Conservation (phyloP, 2,888 invertebrate species). For the Diarsia mendica region DNA sequence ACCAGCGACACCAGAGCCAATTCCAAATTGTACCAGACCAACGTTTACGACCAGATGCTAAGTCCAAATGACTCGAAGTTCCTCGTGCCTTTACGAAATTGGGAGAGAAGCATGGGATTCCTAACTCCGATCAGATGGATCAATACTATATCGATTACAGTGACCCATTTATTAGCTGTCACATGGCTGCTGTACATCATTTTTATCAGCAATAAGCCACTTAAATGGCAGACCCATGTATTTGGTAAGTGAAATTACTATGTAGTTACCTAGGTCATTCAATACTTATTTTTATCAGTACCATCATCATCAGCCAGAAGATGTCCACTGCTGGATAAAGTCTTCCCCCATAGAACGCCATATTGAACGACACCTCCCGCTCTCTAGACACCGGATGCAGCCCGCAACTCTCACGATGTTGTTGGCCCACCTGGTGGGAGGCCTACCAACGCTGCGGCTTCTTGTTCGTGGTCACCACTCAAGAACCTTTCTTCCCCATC, state of each 20-base stretch:
- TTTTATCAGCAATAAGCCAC: slow-evolving; percentile 69
- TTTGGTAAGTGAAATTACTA: slow-evolving; percentile 89
- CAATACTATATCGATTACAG: slow-evolving; percentile 89
- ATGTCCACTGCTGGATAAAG: too few relatives aligned
- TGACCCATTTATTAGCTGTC: slow-evolving; percentile 82
- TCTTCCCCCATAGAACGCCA: too few relatives aligned
- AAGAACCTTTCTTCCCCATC: too few relatives aligned
- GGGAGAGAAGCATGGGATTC: slow-evolving; percentile 86
- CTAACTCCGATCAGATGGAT: slow-evolving; percentile 92
- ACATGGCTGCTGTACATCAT: slow-evolving; percentile 77
- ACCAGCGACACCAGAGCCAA: slow-evolving; percentile 30
- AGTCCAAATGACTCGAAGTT: slow-evolving; percentile 72
- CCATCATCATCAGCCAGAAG: background rate
- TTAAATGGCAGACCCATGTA: slow-evolving; percentile 84
- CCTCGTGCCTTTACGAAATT: slow-evolving; percentile 73
- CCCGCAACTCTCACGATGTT: too few relatives aligned
- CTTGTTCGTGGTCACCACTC: too few relatives aligned
- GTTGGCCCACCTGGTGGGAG: too few relatives aligned
- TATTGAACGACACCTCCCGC: too few relatives aligned
- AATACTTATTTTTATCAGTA: background rate
- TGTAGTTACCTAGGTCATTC: background rate
- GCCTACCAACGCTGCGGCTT: too few relatives aligned
- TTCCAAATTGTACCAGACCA: slow-evolving; percentile 21
- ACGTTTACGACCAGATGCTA: slow-evolving; percentile 73
- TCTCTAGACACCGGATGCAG: too few relatives aligned